Evolutionary conservation across 2,113 vertebrate genomes (phyloP), one percentile per base, ranked within the genome.

Genomic region (Amblyornis subalaris): DNA sequence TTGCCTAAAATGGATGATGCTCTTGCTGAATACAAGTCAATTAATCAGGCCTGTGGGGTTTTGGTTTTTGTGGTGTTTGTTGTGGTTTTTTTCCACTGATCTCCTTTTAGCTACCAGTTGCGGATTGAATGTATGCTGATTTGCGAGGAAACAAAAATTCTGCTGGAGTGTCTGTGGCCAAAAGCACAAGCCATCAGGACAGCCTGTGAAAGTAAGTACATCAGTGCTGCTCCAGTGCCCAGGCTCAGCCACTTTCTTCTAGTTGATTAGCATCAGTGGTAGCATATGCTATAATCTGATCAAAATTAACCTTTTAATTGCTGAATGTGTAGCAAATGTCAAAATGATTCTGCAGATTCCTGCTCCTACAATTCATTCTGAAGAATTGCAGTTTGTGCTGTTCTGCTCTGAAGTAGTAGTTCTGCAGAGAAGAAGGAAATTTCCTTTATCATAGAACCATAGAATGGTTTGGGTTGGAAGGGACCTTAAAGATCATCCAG

Each of bases 91-190:
- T 70, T 10, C 44, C 54, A 72, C 74, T n/a, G 61, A 53, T 69
- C 14, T 88, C 82, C 88, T 64, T 25, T 23, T 94, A 99, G 99
- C 96, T 99, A 99, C 96, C 98, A 98, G 94, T 92, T 99, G 88
- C 97, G 98, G 84, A 98, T 99, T 69, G 98, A 99, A 86, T 99
- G 98, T 78, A 99, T 99, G 99, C 93, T 99, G 96, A 95, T 99
- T 85, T 99, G 98, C 15, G 99, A 99, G 93, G 98, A 99, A 95
- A 98, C 98, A 0, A 95, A 94, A 33, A 89, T 97, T 12, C 89
- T 98, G 58, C 87, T 99, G 96, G 98, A 99, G 54, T 98, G 98
- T 97, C 97, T 99, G 90, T 97, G 53, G 82, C 99, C 99, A 82
- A 99, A 98, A 98, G 98, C 96, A 55, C 96, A 97, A 96, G 95